These are phyloP conservation scores for Euwallacea fornicatus DNA, from an alignment of 1,140 invertebrate genomes.

Conservation along the genomic window DNA sequence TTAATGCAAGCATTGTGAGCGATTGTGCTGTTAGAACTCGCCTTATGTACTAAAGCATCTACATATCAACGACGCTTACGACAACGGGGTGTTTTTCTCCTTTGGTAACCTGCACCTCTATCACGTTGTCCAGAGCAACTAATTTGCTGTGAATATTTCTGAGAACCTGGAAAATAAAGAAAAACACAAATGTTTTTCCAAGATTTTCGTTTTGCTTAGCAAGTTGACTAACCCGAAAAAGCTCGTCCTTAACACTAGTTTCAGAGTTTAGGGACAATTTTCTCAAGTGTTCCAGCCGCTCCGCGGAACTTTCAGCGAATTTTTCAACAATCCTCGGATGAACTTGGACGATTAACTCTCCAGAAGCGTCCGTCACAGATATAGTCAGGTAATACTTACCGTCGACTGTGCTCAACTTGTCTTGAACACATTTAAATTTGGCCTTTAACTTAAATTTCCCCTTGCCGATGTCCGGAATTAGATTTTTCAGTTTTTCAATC, in stretches of 20 bases:
- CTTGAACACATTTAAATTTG: conserved; percentile 43
- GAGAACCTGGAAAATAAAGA: conserved; percentile 13
- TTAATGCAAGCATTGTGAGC: no score
- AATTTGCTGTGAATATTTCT: conserved; percentile 38
- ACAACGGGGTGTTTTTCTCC: conserved; percentile 41
- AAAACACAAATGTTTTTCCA: neutral
- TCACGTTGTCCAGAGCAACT: conserved; percentile 33
- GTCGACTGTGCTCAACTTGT: conserved; percentile 42
- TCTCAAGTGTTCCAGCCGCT: conserved; percentile 38
- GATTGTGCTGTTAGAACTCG: no score
- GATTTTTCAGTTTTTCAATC: conserved; percentile 32
- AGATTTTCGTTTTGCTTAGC: neutral
- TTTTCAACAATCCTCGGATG: conserved; percentile 41
- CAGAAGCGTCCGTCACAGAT: conserved; percentile 40
- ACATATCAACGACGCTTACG: conserved; percentile 8
- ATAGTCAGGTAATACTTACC: conserved; percentile 41
- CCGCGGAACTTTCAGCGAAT: conserved; percentile 30
- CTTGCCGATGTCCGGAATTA: conserved; percentile 31
- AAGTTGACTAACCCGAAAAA: conserved; percentile 37
- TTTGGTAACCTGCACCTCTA: conserved; percentile 40
- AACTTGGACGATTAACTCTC: conserved; percentile 32
- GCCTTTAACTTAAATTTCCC: conserved; percentile 45
- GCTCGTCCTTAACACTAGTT: conserved; percentile 32
- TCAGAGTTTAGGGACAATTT: conserved; percentile 32
- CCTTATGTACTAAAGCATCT: no score